Base-by-base conservation (phyloP, 2,797 vertebrate genomes). In the Malacoctenus gilli region DNA sequence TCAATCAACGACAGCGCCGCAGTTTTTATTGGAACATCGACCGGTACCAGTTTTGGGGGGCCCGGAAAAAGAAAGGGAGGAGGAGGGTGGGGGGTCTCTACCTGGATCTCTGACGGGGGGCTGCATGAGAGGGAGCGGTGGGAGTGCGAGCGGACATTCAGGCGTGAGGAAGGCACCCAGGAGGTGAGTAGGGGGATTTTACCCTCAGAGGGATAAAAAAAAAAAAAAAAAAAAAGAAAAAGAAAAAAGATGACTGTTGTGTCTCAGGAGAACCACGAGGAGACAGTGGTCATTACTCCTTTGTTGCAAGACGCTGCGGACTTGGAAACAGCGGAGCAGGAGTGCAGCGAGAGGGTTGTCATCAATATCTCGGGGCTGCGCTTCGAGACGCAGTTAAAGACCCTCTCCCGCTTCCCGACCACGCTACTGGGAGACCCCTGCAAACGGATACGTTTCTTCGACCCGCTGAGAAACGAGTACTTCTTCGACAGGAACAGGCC, bases 401-500 rank as follows among this genome's bases (percentile, higher is more conserved):
- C 95, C 39, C 92, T 98, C 23, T 88, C 94, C 6, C 92, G 94
- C 56, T 98, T 95, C 59, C 96, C 96, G 0, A 66, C 89, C 82
- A 97, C 96, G 15, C 90, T 98, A 22, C 75, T 98, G 32, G 96
- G 96, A 0, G 94, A 97, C 79, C 94, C 95, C 0, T 83, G 90
- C 37, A 95, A 95, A 83, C 89, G 95, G 55, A 95, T 94, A 75
- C 94, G 94, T 15, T 98, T 94, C 81, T 98, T 95, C 31, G 95
- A 98, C 79, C 94, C 94, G 0, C 83, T 95, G 57, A 88, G 94
- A 38, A 96, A 96, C 10, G 95, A 97, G 54, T 97, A 95, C 80
- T 97, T 97, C 85, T 97, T 98, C 43, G 96, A 98, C 83, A 91
- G 96, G 47, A 96, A 96, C 87, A 91, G 95, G 46, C 93, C 94